A percentile compares a stretch with the other conserved stretches of the same genome.
These are phyloP conservation scores for Microtus oregoni DNA, from an alignment of 2,113 vertebrate genomes.

Conservation along the genomic window DNA sequence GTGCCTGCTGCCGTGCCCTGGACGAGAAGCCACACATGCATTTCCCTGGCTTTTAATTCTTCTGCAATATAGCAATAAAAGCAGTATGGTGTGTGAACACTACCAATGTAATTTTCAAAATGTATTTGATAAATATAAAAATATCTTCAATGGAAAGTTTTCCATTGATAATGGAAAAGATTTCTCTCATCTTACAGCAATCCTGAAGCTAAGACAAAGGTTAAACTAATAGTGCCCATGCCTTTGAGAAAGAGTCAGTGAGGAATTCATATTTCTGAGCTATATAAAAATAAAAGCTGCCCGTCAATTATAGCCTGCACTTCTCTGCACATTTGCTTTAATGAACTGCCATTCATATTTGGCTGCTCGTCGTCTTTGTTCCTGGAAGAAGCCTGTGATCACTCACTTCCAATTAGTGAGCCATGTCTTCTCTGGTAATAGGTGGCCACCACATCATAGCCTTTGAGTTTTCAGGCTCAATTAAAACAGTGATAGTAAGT, in stretches of 20 bases:
- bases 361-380: constrained; percentile 50
- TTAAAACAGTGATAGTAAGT: constrained; percentile 68
- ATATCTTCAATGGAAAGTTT: neutral
- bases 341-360: constrained; percentile 46
- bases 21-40: neutral
- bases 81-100: neutral
- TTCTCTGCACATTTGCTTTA: constrained; percentile 55
- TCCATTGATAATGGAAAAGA: neutral
- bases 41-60: neutral
- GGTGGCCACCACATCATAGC: constrained; percentile 40
- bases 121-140: constrained; percentile 38
- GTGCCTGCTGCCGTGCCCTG: neutral
- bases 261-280: constrained; percentile 27
- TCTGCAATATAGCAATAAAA: neutral
- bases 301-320: constrained; percentile 10
- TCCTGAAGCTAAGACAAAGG: neutral
- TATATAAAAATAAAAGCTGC: constrained; percentile 17
- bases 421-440: neutral
- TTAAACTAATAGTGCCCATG: neutral
- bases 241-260: constrained; percentile 7
- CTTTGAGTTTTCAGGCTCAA: constrained; percentile 64
- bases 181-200: neutral
- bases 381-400: neutral
- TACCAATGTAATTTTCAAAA: neutral
- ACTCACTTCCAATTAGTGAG: constrained; percentile 64